phyloP scores from a whole-genome alignment of 2,888 invertebrate genomes.

The Eilema caniola region DNA sequence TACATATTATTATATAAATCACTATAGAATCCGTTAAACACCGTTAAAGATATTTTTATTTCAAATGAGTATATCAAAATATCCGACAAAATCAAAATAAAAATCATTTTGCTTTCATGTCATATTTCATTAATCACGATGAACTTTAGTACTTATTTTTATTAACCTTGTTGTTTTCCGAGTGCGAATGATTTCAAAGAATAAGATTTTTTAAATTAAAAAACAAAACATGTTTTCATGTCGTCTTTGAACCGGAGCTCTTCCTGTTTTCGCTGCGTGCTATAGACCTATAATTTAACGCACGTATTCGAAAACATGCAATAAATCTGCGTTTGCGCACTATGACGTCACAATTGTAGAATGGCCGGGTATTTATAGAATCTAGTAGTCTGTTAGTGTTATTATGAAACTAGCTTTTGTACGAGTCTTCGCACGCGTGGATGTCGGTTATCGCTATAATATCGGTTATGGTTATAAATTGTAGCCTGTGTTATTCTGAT shows the following conservation, averaged over 20 bases:
- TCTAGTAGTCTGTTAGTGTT: constrained; percentile 28
- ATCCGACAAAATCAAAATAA: too few species aligned
- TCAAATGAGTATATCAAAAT: too few species aligned
- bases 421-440: too few species aligned
- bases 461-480: too few species aligned
- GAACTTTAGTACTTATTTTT: neutral
- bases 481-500: too few species aligned
- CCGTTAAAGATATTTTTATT: too few species aligned
- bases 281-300: constrained; percentile 8
- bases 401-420: neutral
- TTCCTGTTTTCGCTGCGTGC: constrained; percentile 2
- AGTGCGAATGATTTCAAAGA: neutral
- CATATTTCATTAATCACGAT: too few species aligned
- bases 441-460: too few species aligned
- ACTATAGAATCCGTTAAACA: too few species aligned
- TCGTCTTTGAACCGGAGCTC: neutral
- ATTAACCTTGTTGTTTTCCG: neutral
- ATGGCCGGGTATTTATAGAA: constrained; percentile 43
- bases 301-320: constrained; percentile 45
- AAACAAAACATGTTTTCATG: neutral
- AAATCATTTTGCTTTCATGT: too few species aligned
- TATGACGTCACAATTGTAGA: constrained; percentile 36
- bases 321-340: constrained; percentile 44
- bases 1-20: too few species aligned
- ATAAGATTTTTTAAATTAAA: neutral